Base-by-base conservation (phyloP, 1,140 invertebrate genomes). In the Cyclina sinensis region DNA sequence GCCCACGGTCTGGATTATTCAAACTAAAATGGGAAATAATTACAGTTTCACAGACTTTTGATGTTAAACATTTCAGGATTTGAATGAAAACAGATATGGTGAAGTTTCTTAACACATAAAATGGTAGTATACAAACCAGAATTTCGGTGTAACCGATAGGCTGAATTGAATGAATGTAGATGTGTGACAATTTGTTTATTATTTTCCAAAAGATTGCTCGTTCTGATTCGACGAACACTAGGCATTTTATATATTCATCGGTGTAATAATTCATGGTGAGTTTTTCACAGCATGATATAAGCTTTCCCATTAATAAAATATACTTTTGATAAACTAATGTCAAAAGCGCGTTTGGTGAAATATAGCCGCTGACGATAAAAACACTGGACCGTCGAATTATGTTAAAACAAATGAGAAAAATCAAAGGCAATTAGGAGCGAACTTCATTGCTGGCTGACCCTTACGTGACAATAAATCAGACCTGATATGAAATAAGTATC, bases 161-260 rank as follows among this genome's bases (percentile, higher is more conserved):
- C 27, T 62, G n/a, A 62, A 27, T 62, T 62, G 57, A 62, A 62
- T 62, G 57, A 62, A 62, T 24, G 21, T 62, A 62, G 57, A n/a
- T 62, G 43, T 57, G 54, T 57, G 65, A 70, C 32, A 70, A 70
- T 70, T 70, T 70, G 65, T 70, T 70, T 70, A 70, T 70, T 37
- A 70, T 70, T 70, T 70, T 37, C 65, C 65, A 70, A 70, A 70
- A 70, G 65, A 70, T 70, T 70, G 12, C 30, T 78, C 74, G 74
- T 78, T 78, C 74, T 78, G 74, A 78, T 30, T 54, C 48, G 74
- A 78, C 24, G 27, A 48, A 32, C 74, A 51, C 35, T 0, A 54
- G 74, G 74, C 32, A 78, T 78, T 78, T 78, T 35, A 78, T 78
- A 78, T 35, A 78, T 78, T 78, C 48, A 51, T 57, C 46, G 4